These are phyloP conservation scores for Cantharis lateralis DNA, from an alignment of 2,888 invertebrate genomes.

Conservation along the genomic window DNA sequence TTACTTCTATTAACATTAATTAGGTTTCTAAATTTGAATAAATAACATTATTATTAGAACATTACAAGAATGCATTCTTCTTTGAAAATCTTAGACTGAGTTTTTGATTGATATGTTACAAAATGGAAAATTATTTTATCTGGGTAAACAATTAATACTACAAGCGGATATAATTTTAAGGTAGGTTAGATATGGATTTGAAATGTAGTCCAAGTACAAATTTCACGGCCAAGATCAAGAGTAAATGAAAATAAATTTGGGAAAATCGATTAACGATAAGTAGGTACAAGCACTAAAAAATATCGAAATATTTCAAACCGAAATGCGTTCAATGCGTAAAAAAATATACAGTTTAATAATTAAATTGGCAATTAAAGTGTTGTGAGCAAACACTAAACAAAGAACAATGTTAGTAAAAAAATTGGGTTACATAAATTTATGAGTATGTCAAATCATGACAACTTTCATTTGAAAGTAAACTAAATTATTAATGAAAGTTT, in stretches of 20 bases:
- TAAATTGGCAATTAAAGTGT: no score
- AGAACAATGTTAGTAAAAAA: neutral
- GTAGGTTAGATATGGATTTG: neutral
- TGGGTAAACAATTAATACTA: neutral
- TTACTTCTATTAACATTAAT: no score
- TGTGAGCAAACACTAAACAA: no score
- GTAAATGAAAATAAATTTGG: neutral
- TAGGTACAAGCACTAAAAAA: neutral
- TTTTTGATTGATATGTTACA: neutral
- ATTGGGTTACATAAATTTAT: neutral
- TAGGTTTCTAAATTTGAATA: neutral
- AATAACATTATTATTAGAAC: neutral
- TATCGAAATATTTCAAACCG: neutral
- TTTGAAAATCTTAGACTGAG: neutral
- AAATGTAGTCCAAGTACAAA: neutral
- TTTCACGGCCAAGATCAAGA: neutral
- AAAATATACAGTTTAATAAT: no score
- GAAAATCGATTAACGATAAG: neutral
- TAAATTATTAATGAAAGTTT: neutral
- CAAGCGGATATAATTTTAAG: neutral
- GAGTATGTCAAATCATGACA: neutral
- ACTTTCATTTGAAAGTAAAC: neutral
- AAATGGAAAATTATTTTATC: neutral
- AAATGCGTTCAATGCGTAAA: neutral
- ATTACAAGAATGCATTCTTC: neutral